Base-by-base conservation (phyloP, 2,888 invertebrate species). In the Macroteleia sp. region DNA sequence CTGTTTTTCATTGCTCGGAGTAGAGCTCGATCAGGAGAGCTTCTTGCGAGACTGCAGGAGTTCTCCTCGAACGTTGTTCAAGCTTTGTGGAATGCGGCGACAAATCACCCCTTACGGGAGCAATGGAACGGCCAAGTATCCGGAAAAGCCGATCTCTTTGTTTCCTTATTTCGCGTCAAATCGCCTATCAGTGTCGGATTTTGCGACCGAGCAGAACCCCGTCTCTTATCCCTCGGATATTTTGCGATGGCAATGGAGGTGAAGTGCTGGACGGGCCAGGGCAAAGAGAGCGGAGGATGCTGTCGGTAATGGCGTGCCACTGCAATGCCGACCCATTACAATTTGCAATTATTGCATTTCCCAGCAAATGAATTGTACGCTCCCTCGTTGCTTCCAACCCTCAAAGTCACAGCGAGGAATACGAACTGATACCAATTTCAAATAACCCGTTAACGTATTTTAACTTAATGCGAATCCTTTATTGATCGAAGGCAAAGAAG, bases 341-440 rank as follows among this genome's bases (percentile, higher is more conserved):
- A 89, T 90, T 89, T 86, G 86, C 89, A 89, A 90, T 90, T 90
- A 90, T 87, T 87, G 89, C 88, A 85, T 89, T 88, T 87, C 85
- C 83, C 83, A 83, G 84, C 84, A 88, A 90, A 89, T 88, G 83
- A 86, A 86, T 86, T 83, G 84, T 76, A 67, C 77, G 50, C 44
- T 66, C 59, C 56, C 69, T 84, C 82, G 79, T 25, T 44, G 69
- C 69, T 76, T 76, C 44, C 74, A 73, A 54, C 50, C 77, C 57
- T 50, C 14, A 14, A 22, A 19, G n/a, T n/a, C 57, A 12, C 36
- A 20, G 20, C 10, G n/a, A 52, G 25, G 8, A n/a, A n/a, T 50
- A n/a, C 50, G 41, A 70, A 44, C 44, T 50, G 62, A 69, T 59
- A 67, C 67, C 59, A 52, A 52, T 54, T 61, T 39, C 61, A 39